Evolutionary conservation across 2,113 vertebrate species (phyloP).

Genomic region (Mellivora capensis): DNA sequence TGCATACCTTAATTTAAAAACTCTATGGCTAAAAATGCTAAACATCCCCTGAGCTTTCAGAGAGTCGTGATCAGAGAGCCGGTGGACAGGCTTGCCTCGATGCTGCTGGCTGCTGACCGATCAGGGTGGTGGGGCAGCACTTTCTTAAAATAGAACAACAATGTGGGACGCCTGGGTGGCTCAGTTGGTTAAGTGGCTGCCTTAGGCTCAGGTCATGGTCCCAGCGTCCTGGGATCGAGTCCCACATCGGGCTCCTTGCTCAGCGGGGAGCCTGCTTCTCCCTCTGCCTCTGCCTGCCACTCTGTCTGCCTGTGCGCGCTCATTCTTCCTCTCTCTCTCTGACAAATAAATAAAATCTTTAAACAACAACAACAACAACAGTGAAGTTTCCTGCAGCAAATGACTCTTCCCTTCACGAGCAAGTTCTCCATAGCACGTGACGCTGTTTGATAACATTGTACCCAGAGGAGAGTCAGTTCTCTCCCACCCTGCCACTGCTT

Average conservation of each 20-base stretch:
- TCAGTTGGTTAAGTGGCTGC: too few species aligned
- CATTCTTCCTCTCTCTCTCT: too few species aligned
- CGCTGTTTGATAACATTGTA: neutral
- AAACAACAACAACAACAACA: too few species aligned
- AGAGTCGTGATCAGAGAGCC: too few species aligned
- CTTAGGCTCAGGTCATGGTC: too few species aligned
- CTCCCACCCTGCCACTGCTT: neutral
- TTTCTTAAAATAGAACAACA: neutral
- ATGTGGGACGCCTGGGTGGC: too few species aligned
- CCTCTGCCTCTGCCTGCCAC: too few species aligned
- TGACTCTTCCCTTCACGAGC: neutral
- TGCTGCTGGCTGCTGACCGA: neutral
- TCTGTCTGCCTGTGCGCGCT: too few species aligned
- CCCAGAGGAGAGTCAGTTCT: neutral
- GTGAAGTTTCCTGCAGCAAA: neutral
- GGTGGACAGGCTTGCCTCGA: neutral
- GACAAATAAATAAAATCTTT: too few species aligned
- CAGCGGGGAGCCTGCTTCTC: too few species aligned
- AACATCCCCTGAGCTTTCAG: neutral
- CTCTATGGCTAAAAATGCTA: neutral
- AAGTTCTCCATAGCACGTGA: neutral
- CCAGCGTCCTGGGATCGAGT: too few species aligned
- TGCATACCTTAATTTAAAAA: neutral
- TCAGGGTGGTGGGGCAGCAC: neutral
- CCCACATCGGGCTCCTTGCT: too few species aligned